A percentile compares a stretch with the other conserved stretches of the same genome.
Conservation (phyloP, 2,797 vertebrate genomes). For the Merluccius polli region DNA sequence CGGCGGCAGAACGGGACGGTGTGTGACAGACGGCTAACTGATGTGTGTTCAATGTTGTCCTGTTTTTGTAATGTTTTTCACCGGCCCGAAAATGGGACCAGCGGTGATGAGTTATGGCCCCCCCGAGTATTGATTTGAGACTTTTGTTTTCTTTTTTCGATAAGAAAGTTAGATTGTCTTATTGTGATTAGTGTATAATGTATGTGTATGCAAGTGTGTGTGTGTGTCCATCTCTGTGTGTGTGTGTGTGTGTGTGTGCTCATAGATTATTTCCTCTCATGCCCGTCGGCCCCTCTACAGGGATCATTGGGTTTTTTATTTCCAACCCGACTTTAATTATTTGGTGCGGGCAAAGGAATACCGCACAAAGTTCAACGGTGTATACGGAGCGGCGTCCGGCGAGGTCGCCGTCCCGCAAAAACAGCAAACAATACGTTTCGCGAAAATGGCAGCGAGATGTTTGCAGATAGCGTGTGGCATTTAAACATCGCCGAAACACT, state of each 20-base stretch:
- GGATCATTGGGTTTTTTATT: not conserved
- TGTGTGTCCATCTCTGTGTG: not conserved
- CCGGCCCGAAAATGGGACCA: not conserved
- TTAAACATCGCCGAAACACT: not conserved
- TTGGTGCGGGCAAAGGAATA: not conserved
- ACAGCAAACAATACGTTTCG: not conserved
- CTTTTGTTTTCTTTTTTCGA: not conserved
- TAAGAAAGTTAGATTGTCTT: not conserved
- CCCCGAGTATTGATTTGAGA: not conserved
- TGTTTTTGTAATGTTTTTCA: not conserved
- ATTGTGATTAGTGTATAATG: not conserved
- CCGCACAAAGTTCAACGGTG: not conserved
- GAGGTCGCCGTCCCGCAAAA: not conserved
- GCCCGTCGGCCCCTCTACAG: not conserved
- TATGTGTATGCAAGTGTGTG: not conserved
- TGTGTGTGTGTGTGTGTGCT: not conserved
- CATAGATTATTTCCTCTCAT: too few relatives aligned
- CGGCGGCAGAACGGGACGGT: not conserved
- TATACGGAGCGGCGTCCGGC: not conserved
- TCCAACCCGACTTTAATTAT: not conserved
- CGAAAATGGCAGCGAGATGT: not conserved
- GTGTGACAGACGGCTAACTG: not conserved
- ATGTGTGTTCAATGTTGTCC: not conserved
- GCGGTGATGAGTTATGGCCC: not conserved
- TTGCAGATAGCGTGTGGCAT: not conserved